Evolutionary conservation across 1,140 invertebrate genomes (phyloP).

Genomic region (Gryllus bimaculatus): DNA sequence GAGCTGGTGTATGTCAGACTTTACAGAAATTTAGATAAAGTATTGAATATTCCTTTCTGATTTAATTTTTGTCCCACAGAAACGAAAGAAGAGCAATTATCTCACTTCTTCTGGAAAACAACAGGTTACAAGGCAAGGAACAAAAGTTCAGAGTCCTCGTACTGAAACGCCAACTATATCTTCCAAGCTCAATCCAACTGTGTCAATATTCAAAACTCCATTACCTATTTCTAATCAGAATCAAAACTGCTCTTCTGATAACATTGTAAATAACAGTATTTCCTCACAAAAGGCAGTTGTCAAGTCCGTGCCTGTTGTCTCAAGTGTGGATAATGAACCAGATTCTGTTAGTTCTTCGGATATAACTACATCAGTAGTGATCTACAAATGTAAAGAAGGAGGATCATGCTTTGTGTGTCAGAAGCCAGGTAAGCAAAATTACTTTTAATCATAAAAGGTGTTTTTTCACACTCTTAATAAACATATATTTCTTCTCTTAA

Average conservation of each 20-base stretch:
- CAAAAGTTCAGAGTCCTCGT: background rate
- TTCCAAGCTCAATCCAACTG: background rate
- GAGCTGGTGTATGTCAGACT: background rate
- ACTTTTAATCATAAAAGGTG: too few relatives aligned
- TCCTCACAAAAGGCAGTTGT: background rate
- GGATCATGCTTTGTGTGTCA: background rate
- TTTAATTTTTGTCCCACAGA: constrained; percentile 2
- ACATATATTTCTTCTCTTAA: background rate
- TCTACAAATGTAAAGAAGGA: background rate
- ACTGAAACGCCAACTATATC: background rate
- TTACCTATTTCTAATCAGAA: background rate
- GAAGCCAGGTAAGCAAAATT: background rate
- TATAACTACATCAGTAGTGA: too few relatives aligned
- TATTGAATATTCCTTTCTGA: background rate
- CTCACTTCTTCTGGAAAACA: background rate
- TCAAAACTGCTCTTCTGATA: background rate
- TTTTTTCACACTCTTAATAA: too few relatives aligned
- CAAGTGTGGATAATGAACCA: background rate
- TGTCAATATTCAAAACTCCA: background rate
- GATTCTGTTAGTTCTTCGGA: too few relatives aligned
- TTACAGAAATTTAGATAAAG: background rate
- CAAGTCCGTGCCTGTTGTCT: background rate
- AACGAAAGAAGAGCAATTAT: constrained; percentile 17
- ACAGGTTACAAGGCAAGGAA: background rate
- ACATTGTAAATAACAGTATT: background rate